Base-by-base conservation (phyloP, 2,797 vertebrate genomes). In the Xerus rutilus region DNA sequence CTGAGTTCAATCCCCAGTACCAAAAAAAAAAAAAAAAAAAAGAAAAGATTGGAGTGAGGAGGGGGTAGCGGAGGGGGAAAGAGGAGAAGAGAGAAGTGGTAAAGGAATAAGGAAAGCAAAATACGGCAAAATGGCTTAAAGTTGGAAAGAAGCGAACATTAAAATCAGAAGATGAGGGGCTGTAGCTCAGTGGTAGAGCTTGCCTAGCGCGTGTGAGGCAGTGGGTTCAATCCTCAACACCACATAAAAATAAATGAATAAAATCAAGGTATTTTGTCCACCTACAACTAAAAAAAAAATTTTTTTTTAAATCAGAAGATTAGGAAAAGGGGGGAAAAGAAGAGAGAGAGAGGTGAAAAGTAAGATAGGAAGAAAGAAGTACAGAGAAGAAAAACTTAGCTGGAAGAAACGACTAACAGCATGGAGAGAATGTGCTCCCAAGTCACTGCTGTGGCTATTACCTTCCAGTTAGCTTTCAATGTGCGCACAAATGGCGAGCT, bases 41-140 rank as follows among this genome's bases (percentile, higher is more conserved):
- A 39, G 39, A 39, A 11, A 86, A 72, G 12, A 12, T 23, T 39
- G 39, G 39, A 20, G 35, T 0, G 21, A 45, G 1, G 5, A 7
- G 20, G 47, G 47, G 39, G 1, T 2, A 18, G 13, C 11, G 6
- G 0, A 43, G 57, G 3, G 4, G 7, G 47, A 12, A 49, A 39
- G 1, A 2, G 20, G 13, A n/a, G 25, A 45, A 45, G 32, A 35
- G 69, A 76, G 45, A 57, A 32, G 10, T 25, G 4, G 14, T 18
- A 7, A n/a, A 83, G 23, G 1, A 65, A 12, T 21, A n/a, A 81
- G 23, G 43, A 78, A 73, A 4, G 23, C 25, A 64, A 76, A 83
- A 39, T 6, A 17, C 14, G 11, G 0, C 69, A 15, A 45, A 62
- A 39, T 10, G 70, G 30, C 8, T 1, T 52, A 11, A 12, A 12